Conservation (phyloP, 2,113 vertebrate species). For the Scytalopus superciliaris region DNA sequence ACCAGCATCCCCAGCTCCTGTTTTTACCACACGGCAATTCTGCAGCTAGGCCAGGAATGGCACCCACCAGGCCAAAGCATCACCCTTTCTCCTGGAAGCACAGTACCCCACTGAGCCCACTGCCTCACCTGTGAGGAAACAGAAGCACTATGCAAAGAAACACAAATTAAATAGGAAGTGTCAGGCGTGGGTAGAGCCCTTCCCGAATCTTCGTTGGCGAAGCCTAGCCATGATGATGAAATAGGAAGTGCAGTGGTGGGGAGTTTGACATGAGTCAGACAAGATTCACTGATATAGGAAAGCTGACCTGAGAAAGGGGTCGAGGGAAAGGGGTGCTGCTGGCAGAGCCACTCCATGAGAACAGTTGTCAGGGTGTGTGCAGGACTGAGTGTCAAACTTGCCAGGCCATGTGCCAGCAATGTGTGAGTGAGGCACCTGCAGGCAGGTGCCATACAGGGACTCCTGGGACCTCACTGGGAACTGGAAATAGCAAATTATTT, state of each 20-base stretch:
- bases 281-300: background rate
- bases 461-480: background rate
- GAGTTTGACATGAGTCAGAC: background rate
- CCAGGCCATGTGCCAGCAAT: background rate
- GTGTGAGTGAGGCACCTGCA: background rate
- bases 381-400: background rate
- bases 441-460: background rate
- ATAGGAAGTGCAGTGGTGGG: background rate
- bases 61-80: background rate
- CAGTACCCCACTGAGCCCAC: background rate
- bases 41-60: background rate
- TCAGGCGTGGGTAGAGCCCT: too few species aligned
- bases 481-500: background rate
- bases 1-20: background rate
- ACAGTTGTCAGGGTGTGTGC: background rate
- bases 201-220: too few species aligned
- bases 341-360: background rate
- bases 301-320: background rate
- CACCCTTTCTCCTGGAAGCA: background rate
- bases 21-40: background rate
- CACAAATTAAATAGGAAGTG: background rate
- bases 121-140: background rate
- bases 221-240: too few species aligned
- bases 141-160: background rate
- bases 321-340: background rate